These are phyloP conservation scores for Brenthis daphne DNA, from an alignment of 2,888 invertebrate genomes.

Conservation along the genomic window DNA sequence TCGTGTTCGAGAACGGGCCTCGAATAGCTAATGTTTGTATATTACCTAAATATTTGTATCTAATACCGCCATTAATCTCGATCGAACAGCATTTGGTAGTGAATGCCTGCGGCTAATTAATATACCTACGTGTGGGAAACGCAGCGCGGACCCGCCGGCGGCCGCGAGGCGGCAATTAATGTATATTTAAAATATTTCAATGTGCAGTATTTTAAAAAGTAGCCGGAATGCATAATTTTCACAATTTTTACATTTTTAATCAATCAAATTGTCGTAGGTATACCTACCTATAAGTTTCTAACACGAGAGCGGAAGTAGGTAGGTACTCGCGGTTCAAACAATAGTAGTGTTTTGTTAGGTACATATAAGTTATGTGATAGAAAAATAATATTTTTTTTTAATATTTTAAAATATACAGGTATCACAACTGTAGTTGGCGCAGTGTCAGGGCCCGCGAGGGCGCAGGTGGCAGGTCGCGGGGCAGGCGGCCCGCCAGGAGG, in stretches of 20 bases:
- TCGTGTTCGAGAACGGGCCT: constrained; percentile 35
- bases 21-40: constrained; percentile 41
- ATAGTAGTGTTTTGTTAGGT: too few species aligned
- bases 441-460: background rate
- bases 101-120: constrained; percentile 39
- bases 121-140: constrained; percentile 41
- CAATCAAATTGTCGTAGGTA: background rate
- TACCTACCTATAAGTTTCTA: background rate
- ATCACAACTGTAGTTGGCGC: too few species aligned
- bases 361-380: too few species aligned
- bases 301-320: too few species aligned
- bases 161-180: constrained; percentile 4
- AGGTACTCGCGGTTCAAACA: too few species aligned
- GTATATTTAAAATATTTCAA: constrained; percentile 33
- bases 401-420: too few species aligned
- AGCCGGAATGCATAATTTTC: constrained; percentile 22
- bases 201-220: constrained; percentile 27
- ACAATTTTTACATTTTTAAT: constrained; percentile 23
- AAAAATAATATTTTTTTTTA: too few species aligned
- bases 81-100: constrained; percentile 35
- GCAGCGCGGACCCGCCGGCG: constrained; percentile 10
- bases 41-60: constrained; percentile 39
- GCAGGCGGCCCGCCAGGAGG: constrained; percentile 26
- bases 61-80: constrained; percentile 44
- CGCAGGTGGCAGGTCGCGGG: constrained; percentile 16